Conservation (phyloP, 2,888 invertebrate genomes). For the Camponotus fellah region DNA sequence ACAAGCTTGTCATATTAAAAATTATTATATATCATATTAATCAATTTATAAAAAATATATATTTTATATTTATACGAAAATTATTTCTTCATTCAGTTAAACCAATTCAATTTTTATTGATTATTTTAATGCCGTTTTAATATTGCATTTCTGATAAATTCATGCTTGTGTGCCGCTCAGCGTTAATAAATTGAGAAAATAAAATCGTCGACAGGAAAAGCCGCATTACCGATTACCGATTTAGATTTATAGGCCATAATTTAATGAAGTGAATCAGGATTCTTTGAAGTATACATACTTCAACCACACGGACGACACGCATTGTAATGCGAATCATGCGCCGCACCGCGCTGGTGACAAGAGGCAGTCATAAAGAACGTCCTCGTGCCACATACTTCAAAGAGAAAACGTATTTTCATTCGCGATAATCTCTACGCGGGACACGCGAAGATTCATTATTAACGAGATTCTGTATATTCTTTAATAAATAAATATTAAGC, state of each 20-base stretch:
- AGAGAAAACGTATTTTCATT: slow-evolving; percentile 70
- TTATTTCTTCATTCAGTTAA: not conserved
- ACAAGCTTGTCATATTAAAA: not conserved
- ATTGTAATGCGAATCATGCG: slow-evolving; percentile 63
- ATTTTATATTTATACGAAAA: not conserved
- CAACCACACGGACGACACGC: slow-evolving; percentile 55
- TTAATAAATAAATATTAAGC: slow-evolving; percentile 35
- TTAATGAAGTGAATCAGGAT: slow-evolving; percentile 58
- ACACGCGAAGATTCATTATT: slow-evolving; percentile 34
- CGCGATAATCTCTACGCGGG: slow-evolving; percentile 50
- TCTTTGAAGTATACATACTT: slow-evolving; percentile 38
- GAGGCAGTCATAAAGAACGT: slow-evolving; percentile 76
- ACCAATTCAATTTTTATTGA: not conserved
- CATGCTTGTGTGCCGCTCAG: no score
- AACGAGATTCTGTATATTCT: slow-evolving; percentile 34
- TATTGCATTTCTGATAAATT: not conserved
- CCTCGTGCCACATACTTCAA: slow-evolving; percentile 79
- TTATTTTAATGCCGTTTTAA: not conserved
- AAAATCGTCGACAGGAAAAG: not conserved
- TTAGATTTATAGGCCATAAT: slow-evolving; percentile 6
- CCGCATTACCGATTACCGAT: slow-evolving; percentile 6
- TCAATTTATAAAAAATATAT: not conserved
- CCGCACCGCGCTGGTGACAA: slow-evolving; percentile 70
- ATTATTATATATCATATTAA: not conserved
- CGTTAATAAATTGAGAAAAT: not conserved